Evolutionary conservation across 2,113 vertebrate species (phyloP).

Genomic region (Sarotherodon lohbergeri): DNA sequence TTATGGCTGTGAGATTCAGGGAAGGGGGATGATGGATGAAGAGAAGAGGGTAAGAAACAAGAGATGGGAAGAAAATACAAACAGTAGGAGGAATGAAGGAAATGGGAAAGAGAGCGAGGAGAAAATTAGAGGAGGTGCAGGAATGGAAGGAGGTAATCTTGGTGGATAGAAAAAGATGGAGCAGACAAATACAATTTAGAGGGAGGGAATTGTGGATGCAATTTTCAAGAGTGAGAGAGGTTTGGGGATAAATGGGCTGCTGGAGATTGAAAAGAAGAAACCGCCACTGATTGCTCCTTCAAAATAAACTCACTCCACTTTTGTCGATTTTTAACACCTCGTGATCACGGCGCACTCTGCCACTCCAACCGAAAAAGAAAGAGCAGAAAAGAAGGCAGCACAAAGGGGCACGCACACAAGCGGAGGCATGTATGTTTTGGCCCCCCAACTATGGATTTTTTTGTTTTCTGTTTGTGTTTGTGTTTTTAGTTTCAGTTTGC

Average conservation of each 20-base stretch:
- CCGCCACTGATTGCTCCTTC: slow-evolving; percentile 4
- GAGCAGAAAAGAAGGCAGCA: neutral
- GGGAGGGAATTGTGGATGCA: neutral
- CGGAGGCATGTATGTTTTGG: slow-evolving; percentile 7
- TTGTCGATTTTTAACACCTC: slow-evolving; percentile 36
- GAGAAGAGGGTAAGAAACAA: neutral
- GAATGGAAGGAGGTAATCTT: neutral
- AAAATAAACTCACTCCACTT: slow-evolving; percentile 28
- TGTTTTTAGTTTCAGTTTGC: slow-evolving; percentile 40
- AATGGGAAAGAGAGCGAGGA: neutral
- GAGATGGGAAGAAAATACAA: neutral
- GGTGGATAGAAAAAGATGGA: neutral
- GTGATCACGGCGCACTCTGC: neutral
- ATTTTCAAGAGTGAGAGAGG: slow-evolving; percentile 2
- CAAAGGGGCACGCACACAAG: neutral
- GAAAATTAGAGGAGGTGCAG: neutral
- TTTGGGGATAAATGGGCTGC: neutral
- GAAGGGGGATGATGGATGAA: neutral
- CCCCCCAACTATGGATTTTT: neutral
- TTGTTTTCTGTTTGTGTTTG: neutral
- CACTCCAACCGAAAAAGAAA: neutral
- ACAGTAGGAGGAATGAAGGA: neutral
- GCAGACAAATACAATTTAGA: neutral
- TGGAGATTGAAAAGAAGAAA: slow-evolving; percentile 16
- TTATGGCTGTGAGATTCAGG: neutral